Percentiles rank a stretch among this genome's conserved stretches.
phyloP scores from a whole-genome alignment of 2,113 vertebrate genomes.

The Odobenus rosmarus region DNA sequence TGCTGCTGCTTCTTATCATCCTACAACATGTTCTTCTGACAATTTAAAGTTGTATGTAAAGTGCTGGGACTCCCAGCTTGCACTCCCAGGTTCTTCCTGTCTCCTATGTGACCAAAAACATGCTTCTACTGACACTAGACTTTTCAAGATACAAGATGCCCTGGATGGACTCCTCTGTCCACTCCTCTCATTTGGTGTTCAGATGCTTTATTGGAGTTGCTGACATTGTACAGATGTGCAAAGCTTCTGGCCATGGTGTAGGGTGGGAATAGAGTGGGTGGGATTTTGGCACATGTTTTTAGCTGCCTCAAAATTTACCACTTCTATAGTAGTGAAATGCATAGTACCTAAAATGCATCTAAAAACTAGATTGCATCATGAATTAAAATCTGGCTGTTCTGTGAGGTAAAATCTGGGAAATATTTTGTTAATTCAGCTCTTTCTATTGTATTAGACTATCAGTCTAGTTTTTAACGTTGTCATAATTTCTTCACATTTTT shows the following conservation, averaged over 20 bases:
- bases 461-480: background rate
- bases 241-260: background rate
- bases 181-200: background rate
- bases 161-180: background rate
- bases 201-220: background rate
- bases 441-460: background rate
- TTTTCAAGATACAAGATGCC: background rate
- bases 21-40: background rate
- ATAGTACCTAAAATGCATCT: background rate
- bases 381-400: conserved; percentile 15
- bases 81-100: background rate
- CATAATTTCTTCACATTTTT: background rate
- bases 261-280: background rate
- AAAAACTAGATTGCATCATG: background rate
- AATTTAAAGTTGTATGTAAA: background rate
- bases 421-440: conserved; percentile 22
- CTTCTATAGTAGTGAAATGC: background rate
- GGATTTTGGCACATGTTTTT: background rate
- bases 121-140: background rate
- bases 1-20: background rate
- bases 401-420: background rate
- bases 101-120: background rate
- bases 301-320: background rate
- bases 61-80: background rate
- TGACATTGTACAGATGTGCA: background rate